These are phyloP conservation scores for Ascidia mentula DNA, from an alignment of 23 tunicate genomes.

Conservation along the genomic window DNA sequence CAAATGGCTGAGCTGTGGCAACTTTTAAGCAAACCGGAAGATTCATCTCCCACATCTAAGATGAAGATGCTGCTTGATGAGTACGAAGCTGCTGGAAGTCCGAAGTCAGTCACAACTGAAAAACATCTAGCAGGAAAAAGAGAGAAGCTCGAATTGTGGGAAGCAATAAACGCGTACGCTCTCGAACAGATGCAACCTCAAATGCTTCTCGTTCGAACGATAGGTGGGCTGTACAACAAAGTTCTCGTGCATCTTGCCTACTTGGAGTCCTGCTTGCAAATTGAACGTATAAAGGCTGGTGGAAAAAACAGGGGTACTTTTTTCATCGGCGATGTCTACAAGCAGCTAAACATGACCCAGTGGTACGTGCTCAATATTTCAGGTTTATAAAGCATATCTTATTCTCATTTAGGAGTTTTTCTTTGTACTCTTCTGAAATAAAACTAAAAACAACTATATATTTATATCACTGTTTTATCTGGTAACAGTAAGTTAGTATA, in stretches of 20 bases:
- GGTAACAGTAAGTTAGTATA: no score
- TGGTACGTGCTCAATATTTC: no score
- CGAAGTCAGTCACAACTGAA: neutral
- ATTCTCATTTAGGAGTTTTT: no score
- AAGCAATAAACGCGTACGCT: neutral
- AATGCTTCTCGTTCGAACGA: neutral
- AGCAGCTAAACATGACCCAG: constrained; percentile 44
- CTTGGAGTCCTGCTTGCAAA: constrained; percentile 30
- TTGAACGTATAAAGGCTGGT: neutral
- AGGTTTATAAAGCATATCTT: no score
- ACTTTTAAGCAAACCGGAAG: neutral
- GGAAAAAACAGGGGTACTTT: constrained; percentile 11
- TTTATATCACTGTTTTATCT: no score
- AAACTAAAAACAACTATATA: no score
- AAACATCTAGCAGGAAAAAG: neutral
- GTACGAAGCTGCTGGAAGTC: neutral
- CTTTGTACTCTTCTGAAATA: no score
- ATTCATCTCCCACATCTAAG: neutral
- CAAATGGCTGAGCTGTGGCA: neutral
- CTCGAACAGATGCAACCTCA: neutral
- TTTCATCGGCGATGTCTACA: neutral
- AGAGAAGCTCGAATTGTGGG: neutral
- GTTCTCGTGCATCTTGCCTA: neutral
- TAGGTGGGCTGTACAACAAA: neutral
- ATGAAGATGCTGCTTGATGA: neutral